These are phyloP conservation scores for Caenorhabditis latens DNA, from an alignment of 1,140 invertebrate genomes.

Conservation along the genomic window DNA sequence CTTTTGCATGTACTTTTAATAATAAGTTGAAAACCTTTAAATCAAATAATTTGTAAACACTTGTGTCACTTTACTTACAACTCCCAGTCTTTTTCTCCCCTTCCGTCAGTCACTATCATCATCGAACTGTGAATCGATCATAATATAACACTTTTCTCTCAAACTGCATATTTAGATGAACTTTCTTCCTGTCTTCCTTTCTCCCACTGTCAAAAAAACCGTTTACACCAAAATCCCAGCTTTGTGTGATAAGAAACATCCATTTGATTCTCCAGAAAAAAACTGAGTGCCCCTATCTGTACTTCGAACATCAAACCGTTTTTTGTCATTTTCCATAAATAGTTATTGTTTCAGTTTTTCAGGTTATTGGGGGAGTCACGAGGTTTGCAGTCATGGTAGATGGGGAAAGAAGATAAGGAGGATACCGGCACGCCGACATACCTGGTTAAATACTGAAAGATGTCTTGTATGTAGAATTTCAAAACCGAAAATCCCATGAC, in stretches of 20 bases:
- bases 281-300: neutral
- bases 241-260: constrained; percentile 32
- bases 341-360: neutral
- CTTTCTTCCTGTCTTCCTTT: neutral
- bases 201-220: constrained; percentile 3
- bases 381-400: neutral
- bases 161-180: neutral
- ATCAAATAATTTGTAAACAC: neutral
- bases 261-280: neutral
- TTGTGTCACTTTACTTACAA: constrained; percentile 37
- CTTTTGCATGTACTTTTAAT: neutral
- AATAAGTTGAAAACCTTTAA: neutral
- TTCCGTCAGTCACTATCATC: constrained; percentile 50
- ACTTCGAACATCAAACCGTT: constrained; percentile 24
- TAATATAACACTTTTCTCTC: constrained; percentile 34
- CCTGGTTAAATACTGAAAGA: no score
- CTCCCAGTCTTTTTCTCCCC: neutral
- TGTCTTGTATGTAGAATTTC: no score
- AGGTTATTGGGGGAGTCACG: neutral
- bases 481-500: no score
- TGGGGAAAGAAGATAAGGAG: no score
- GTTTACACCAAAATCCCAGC: neutral
- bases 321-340: constrained; percentile 27
- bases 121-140: constrained; percentile 44
- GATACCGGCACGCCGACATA: no score